Base-by-base conservation (phyloP, 92 coral and sea anemone species). In the Epizoanthus scotinus region DNA sequence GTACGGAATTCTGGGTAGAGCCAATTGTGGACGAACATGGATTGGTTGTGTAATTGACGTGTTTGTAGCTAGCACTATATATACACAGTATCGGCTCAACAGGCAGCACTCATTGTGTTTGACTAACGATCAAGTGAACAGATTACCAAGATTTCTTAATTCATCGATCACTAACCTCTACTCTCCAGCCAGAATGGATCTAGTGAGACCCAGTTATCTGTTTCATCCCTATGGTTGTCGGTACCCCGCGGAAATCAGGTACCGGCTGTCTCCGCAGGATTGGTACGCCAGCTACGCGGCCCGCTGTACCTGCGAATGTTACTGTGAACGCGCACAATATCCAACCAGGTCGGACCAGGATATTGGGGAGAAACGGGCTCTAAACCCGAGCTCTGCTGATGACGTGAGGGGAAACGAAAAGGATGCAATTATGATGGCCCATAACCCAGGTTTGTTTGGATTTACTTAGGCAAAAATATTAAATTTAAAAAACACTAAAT, bases 261-360 rank as follows among this genome's bases (percentile, higher is more conserved):
- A 75, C 22, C 53, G 57, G 25, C n/a, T 59, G 10, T 22, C 69
- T 17, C 81, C 81, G 12, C 63, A 40, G 19, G 81, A 75, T 75
- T 59, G 34, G 19, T 75, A 75, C 38, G 36, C 31, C 1, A 25
- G 81, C 6, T 40, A 58, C 42, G 56, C 67, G 18, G 40, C 40
- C 40, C 66, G 69, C 8, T 75, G 81, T 47, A 75, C 81, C 0
- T 75, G 81, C 20, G 81, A 75, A 12, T 75, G 81, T 55, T 75
- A 75, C 34, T 75, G 81, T 63, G 60, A 75, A 28, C 34, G 63
- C 15, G 22, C 24, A 15, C 55, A 53, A 14, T 31, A 58, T 13
- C 63, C 81, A 22, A 21, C 56, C 17, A 53, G 38, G 54, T 57
- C 14, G 60, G 69, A 38, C 36, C 67, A 67, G 34, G 81, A 75